Evolutionary conservation across 2,888 invertebrate species (phyloP).

Genomic region (Alentia gelatinosa): DNA sequence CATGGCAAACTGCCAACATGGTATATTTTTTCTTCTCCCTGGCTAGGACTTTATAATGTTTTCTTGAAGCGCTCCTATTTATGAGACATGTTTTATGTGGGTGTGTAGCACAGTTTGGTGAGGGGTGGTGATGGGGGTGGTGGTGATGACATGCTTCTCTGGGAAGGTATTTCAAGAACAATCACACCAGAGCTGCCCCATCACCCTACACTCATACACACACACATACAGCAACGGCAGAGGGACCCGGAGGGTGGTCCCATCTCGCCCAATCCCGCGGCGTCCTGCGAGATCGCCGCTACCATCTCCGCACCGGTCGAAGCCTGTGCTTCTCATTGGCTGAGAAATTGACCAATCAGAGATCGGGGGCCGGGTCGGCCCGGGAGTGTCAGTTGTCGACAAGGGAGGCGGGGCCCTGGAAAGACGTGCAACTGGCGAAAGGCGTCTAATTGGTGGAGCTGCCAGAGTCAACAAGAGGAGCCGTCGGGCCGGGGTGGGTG

Average conservation of each 20-base stretch:
- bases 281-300: background rate
- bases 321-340: background rate
- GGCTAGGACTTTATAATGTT: background rate
- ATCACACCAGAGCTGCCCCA: background rate
- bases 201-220: background rate
- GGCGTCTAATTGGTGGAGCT: conserved; percentile 2
- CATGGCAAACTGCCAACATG: background rate
- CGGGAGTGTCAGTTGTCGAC: background rate
- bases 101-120: background rate
- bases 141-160: conserved; percentile 18
- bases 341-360: background rate
- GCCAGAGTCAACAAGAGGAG: background rate
- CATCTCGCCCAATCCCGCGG: background rate
- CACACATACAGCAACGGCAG: background rate
- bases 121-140: background rate
- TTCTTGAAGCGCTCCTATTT: background rate
- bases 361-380: background rate
- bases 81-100: conserved; percentile 2
- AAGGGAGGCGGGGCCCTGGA: background rate
- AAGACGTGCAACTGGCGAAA: background rate
- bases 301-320: background rate
- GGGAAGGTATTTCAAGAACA: conserved; percentile 39
- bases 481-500: background rate
- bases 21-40: background rate
- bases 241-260: background rate